Base-by-base conservation (phyloP, 2,113 vertebrate genomes). In the Rhipidura dahli region DNA sequence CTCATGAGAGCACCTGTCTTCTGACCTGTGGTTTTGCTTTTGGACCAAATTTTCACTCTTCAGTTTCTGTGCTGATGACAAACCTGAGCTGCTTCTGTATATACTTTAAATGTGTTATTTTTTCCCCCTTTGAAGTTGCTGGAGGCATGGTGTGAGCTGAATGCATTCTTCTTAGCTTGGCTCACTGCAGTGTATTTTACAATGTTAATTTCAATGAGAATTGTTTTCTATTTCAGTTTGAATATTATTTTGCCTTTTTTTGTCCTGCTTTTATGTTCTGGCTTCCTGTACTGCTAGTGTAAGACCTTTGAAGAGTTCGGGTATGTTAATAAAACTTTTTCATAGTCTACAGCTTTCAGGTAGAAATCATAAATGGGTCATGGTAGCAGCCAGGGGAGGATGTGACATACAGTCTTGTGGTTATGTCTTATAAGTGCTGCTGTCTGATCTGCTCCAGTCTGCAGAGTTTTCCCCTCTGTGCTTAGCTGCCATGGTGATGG, bases 331-430 rank as follows among this genome's bases (percentile, higher is more conserved):
- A 47, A 63, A 89, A 94, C 63, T 93, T 84, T 57, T 73, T 42
- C 17, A 2, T 21, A 22, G 30, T 61, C 23, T 37, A 76, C 30
- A 50, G 47, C 63, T 93, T 92, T 93, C 35, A 50, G 71, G 79
- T 83, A 60, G 66, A 77, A 96, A 47, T 71, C 87, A 50, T 82
- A 97, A 97, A 47, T 90, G 76, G 82, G 85, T 95, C 90, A 86
- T 23, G 75, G 93, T 64, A 91, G 87, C 87, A 86, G 64, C 39
- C 44, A 68, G 47, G 53, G 50, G 24, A 94, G 82, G 83, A 94
- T 88, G 90, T 94, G 85, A 90, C 84, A 65, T 69, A 3, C 28
- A 91, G 78, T 20, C 66, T 50, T 88, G 91, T 83, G 91, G 95
- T 80, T 90, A 13, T 49, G 78, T 80, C 87, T 83, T 87, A 73